Conservation (phyloP, 2,797 vertebrate genomes). For the Paedocypris micromegethes region DNA sequence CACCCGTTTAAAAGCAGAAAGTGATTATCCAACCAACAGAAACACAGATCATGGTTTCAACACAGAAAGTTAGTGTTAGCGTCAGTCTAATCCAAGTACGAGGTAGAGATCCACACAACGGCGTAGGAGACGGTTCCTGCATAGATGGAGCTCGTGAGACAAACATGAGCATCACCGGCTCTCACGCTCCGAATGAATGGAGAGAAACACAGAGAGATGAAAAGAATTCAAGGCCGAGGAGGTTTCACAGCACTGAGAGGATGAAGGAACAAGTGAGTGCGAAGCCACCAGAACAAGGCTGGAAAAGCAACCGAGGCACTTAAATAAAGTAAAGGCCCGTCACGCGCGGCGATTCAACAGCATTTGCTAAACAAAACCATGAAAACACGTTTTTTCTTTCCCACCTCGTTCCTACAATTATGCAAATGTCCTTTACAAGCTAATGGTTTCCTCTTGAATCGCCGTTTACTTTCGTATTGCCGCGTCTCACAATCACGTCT, state of each 20-base stretch:
- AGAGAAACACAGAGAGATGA: too few relatives aligned
- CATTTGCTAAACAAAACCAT: conserved; percentile 18
- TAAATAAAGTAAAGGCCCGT: conserved; percentile 34
- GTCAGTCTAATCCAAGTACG: conserved; percentile 11
- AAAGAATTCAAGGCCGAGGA: too few relatives aligned
- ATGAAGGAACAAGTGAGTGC: not conserved
- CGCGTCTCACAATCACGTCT: conserved; percentile 56
- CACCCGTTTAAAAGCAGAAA: conserved; percentile 42
- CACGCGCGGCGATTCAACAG: conserved; percentile 28
- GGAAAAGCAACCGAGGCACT: conserved; percentile 60
- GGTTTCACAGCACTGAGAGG: too few relatives aligned
- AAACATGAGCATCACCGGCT: not conserved
- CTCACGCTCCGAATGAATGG: too few relatives aligned
- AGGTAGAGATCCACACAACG: conserved; percentile 35
- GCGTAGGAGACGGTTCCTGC: conserved; percentile 21
- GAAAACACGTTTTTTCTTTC: conserved; percentile 30
- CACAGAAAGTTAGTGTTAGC: conserved; percentile 4
- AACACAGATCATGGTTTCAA: conserved; percentile 33
- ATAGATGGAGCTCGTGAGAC: conserved; percentile 27
- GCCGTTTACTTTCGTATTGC: conserved; percentile 56
- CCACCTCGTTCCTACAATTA: too few relatives aligned
- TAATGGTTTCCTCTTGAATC: conserved; percentile 43
- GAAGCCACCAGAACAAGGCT: conserved; percentile 17
- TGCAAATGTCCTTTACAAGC: conserved; percentile 46
- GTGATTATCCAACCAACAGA: conserved; percentile 56